These are phyloP conservation scores for Rhopilema esculentum DNA, from an alignment of 30 jellyfish, hydroid and myxozoan species.

Conservation along the genomic window DNA sequence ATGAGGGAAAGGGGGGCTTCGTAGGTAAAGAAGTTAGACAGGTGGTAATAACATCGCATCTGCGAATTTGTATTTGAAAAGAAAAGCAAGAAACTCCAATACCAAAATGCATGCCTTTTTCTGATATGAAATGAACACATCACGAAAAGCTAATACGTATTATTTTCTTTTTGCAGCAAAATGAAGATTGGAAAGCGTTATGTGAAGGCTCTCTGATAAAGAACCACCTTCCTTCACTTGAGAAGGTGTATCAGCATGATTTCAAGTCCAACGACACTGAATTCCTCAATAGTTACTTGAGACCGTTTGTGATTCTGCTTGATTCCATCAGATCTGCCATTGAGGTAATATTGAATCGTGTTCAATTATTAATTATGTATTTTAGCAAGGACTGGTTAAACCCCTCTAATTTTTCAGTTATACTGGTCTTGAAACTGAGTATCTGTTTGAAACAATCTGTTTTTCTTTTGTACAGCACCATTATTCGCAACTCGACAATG, in stretches of 20 bases:
- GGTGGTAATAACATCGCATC: not conserved
- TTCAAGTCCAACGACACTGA: conserved; percentile 63
- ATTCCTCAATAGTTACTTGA: conserved; percentile 76
- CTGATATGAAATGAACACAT: not conserved
- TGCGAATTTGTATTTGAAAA: no score
- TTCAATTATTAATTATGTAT: no score
- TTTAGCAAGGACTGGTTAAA: no score
- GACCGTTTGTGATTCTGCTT: conserved; percentile 85
- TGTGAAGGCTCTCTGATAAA: conserved; percentile 86
- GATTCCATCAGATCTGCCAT: conserved; percentile 77
- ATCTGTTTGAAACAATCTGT: not conserved
- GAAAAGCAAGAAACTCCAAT: no score
- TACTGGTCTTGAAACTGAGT: not conserved
- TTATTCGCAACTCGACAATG: conserved; percentile 46
- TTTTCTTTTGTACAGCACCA: conserved; percentile 60
- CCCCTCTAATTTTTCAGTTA: not conserved
- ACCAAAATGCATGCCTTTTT: not conserved
- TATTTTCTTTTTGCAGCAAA: conserved; percentile 48
- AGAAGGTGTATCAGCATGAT: conserved; percentile 61
- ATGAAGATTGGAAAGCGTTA: conserved; percentile 91
- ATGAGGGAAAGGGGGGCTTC: no score
- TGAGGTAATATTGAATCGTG: conserved; percentile 58
- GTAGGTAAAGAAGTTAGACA: no score
- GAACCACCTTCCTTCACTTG: conserved; percentile 63
- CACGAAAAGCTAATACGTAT: no score